Evolutionary conservation across 2,888 invertebrate genomes (phyloP), one percentile per base, ranked within the genome.

Genomic region (Eutolmus rufibarbis): DNA sequence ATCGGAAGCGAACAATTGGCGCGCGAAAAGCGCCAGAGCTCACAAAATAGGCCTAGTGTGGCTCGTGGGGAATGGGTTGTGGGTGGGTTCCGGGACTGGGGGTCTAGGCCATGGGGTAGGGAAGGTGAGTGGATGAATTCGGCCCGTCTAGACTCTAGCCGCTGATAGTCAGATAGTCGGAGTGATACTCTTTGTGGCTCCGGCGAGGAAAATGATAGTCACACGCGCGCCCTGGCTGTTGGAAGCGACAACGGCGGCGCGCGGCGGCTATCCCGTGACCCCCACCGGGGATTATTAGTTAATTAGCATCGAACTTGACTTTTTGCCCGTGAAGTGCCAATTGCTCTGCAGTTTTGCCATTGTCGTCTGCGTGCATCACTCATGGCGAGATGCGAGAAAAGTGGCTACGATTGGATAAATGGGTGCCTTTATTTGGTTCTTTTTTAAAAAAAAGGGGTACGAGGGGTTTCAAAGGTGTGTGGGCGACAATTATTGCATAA

Each of bases 301-400:
- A 86, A 86, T 86, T 86, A 77, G 86, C 86, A 86, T 77, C 86
- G 86, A 86, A 86, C 86, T 86, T 86, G 86, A 86, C 86, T 86
- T 56, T 66, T 74, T 85, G 85, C 74, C 86, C 76, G 77, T 77
- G 56, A 86, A 43, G 77, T 86, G 86, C 56, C 76, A 86, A 86
- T 86, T 86, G 86, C 14, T 66, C 23, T 77, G 76, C 37, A 19
- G 23, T 86, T 74, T 74, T 19, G 66, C 23, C 66, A 66, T 51
- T 23, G 74, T 66, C 34, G 7, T 1, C 37, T 74, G 37, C 34
- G 34, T 37, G 34, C 66, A 37, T 34, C 57, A 37, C n/a, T 37
- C 40, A 40, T 9, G 34, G 76, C 76, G 34, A 76, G 37, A 76
- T 37, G 76, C 76, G n/a, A 76, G 76, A 34, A 37, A 85, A 85